These are phyloP conservation scores for Corythoichthys intestinalis DNA, from an alignment of 2,113 vertebrate genomes.

Conservation along the genomic window DNA sequence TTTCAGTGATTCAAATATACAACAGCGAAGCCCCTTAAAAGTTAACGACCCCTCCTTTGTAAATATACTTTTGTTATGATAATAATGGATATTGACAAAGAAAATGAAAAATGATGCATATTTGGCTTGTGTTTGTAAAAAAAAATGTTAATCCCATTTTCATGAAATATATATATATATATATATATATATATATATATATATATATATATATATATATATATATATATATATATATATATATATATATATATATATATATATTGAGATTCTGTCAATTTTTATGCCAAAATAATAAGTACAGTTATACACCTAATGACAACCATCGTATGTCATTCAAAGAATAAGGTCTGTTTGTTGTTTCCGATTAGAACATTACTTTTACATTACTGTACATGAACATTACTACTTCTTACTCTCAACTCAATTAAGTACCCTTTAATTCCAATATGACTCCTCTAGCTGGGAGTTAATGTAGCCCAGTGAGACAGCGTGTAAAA, in stretches of 20 bases:
- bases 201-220: not conserved
- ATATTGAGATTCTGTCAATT: not conserved
- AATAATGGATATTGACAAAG: not conserved
- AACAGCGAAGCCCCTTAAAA: conserved; percentile 34
- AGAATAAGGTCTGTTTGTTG: not conserved
- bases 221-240: not conserved
- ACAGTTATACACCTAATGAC: not conserved
- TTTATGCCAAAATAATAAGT: not conserved
- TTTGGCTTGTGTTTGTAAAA: not conserved
- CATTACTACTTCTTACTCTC: not conserved
- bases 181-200: not conserved
- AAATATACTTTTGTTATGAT: conserved; percentile 1
- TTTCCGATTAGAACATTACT: not conserved
- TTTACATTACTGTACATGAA: not conserved
- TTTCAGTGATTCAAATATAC: not conserved
- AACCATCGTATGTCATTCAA: not conserved
- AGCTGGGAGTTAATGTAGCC: conserved; percentile 33
- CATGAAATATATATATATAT: not conserved
- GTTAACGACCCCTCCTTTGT: conserved; percentile 58
- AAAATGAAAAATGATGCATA: not conserved
- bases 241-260: not conserved
- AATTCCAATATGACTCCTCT: conserved; percentile 30
- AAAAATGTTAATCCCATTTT: not conserved
- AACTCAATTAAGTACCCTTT: conserved; percentile 26
- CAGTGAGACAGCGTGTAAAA: conserved; percentile 29